phyloP scores from a whole-genome alignment of 2,797 vertebrate genomes.

The Takifugu ocellatus region DNA sequence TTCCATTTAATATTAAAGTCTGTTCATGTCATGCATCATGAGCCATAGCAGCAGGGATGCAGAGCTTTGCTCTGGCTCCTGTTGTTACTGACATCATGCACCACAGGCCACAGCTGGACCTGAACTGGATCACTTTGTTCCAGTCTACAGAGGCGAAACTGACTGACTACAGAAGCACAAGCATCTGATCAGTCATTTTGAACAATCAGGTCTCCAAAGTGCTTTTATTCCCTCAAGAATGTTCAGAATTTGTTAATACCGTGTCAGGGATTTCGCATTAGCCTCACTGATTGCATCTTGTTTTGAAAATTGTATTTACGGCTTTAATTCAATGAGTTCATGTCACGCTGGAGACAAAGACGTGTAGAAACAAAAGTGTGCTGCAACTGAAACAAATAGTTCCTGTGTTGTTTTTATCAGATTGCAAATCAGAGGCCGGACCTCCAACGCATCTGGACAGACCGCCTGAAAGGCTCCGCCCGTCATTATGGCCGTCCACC shows the following conservation, averaged over 20 bases:
- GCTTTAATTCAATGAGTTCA: too few relatives aligned
- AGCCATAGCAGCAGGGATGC: slow-evolving; percentile 72
- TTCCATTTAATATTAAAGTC: background rate
- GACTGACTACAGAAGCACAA: slow-evolving; percentile 71
- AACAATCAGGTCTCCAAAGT: slow-evolving; percentile 64
- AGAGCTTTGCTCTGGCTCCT: slow-evolving; percentile 71
- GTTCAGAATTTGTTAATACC: background rate
- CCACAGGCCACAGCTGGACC: slow-evolving; percentile 68
- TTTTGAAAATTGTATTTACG: too few relatives aligned
- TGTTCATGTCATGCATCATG: slow-evolving; percentile 11
- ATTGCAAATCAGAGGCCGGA: slow-evolving; percentile 72
- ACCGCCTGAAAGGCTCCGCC: slow-evolving; percentile 36
- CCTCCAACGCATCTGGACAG: slow-evolving; percentile 65
- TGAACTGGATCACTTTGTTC: slow-evolving; percentile 68
- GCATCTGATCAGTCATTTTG: slow-evolving; percentile 66
- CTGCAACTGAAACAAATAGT: background rate
- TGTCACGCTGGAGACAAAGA: background rate
- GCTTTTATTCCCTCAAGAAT: background rate
- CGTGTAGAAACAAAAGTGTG: background rate
- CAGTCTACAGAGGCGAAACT: slow-evolving; percentile 63
- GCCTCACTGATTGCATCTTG: too few relatives aligned
- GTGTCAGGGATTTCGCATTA: background rate
- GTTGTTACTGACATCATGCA: slow-evolving; percentile 72
- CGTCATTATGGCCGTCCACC: slow-evolving; percentile 70
- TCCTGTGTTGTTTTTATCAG: slow-evolving; percentile 40